These are phyloP conservation scores for Thalassophryne amazonica DNA, from an alignment of 2,797 vertebrate species.

Conservation along the genomic window DNA sequence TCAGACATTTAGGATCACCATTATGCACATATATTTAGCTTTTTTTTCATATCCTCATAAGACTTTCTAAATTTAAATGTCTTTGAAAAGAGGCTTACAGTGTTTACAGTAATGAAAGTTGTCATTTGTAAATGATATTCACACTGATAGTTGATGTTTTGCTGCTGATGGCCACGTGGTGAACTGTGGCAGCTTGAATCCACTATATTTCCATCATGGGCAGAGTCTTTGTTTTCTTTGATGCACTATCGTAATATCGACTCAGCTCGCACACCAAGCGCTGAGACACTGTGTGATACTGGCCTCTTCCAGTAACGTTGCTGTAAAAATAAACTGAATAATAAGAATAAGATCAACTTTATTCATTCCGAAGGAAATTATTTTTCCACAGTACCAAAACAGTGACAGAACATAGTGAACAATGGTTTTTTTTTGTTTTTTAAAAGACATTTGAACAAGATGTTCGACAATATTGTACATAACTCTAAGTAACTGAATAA, in stretches of 20 bases:
- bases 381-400: too few relatives aligned
- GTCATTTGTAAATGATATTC: slow-evolving; percentile 32
- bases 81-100: slow-evolving; percentile 34
- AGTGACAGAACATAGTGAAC: too few relatives aligned
- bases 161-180: slow-evolving; percentile 65
- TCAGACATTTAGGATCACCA: slow-evolving; percentile 27
- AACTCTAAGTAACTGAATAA: too few relatives aligned
- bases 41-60: slow-evolving; percentile 33
- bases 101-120: slow-evolving; percentile 17
- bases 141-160: slow-evolving; percentile 53
- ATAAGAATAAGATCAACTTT: slow-evolving; percentile 3
- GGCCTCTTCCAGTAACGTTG: slow-evolving; percentile 37
- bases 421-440: too few relatives aligned
- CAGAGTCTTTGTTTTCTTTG: slow-evolving; percentile 70
- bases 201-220: slow-evolving; percentile 66
- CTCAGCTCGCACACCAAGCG: slow-evolving; percentile 53
- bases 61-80: slow-evolving; percentile 37
- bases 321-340: slow-evolving; percentile 45
- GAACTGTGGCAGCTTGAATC: slow-evolving; percentile 73
- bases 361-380: too few relatives aligned
- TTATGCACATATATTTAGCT: slow-evolving; percentile 54
- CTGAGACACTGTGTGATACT: slow-evolving; percentile 30
- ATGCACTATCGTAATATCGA: slow-evolving; percentile 72
- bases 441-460: too few relatives aligned
- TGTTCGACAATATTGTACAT: too few relatives aligned